These are phyloP conservation scores for Pterophyllum scalare DNA, from an alignment of 2,113 vertebrate species.

Conservation along the genomic window DNA sequence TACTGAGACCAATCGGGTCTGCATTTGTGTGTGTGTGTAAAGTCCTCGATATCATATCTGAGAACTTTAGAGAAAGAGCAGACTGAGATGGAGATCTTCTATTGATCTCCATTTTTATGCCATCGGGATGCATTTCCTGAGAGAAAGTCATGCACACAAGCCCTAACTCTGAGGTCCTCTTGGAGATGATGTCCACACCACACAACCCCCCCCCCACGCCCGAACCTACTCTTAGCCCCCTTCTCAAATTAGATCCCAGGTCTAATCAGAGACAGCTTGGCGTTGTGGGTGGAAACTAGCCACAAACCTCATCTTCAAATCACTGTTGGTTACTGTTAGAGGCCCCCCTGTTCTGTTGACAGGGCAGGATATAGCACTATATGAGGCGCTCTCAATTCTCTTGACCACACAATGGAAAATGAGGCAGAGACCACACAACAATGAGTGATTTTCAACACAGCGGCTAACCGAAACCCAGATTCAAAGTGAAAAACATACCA, in stretches of 20 bases:
- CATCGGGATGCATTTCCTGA: conserved; percentile 60
- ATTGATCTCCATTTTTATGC: conserved; percentile 27
- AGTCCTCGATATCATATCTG: conserved; percentile 14
- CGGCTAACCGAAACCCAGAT: conserved; percentile 46
- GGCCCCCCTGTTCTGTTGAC: conserved; percentile 74
- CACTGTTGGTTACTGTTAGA: conserved; percentile 68
- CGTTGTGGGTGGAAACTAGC: conserved; percentile 79
- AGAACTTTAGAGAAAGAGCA: conserved; percentile 1
- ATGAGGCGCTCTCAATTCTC: conserved; percentile 58
- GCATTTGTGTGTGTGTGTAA: background rate
- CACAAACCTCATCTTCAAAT: conserved; percentile 80
- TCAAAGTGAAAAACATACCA: conserved; percentile 44
- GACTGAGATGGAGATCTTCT: background rate
- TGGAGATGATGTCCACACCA: conserved; percentile 57
- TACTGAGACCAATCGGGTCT: conserved; percentile 42
- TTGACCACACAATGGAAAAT: conserved; percentile 78
- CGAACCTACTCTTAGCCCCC: conserved; percentile 61
- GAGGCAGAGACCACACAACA: conserved; percentile 73
- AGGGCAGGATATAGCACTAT: conserved; percentile 70
- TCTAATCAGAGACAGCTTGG: conserved; percentile 80
- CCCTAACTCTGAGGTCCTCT: conserved; percentile 52
- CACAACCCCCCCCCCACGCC: conserved; percentile 45
- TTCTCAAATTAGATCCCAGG: conserved; percentile 77
- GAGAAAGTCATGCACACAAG: conserved; percentile 73
- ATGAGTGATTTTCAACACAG: conserved; percentile 67